Conservation (phyloP, 2,797 vertebrate genomes). For the Aselliscus stoliczkanus region DNA sequence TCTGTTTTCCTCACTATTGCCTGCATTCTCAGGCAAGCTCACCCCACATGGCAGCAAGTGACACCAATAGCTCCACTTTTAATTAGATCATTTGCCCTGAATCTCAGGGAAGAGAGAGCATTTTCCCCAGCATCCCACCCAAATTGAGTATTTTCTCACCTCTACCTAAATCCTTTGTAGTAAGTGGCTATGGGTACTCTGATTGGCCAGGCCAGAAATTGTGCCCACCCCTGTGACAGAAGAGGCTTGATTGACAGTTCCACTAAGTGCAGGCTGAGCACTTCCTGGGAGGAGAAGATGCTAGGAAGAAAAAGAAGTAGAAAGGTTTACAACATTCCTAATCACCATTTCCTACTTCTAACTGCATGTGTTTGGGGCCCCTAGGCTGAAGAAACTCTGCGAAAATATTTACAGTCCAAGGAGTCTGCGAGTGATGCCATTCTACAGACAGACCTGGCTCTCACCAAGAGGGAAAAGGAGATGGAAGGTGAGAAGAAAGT, state of each 20-base stretch:
- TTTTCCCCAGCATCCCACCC: background rate
- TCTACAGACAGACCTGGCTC: slow-evolving; percentile 43
- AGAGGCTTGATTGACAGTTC: background rate
- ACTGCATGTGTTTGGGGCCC: background rate
- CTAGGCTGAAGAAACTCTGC: slow-evolving; percentile 60
- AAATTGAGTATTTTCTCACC: background rate
- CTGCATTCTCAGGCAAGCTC: background rate
- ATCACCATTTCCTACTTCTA: background rate
- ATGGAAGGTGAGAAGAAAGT: slow-evolving; percentile 46
- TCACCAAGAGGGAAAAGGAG: slow-evolving; percentile 35
- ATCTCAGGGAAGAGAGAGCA: background rate
- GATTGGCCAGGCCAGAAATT: background rate
- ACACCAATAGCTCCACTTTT: background rate
- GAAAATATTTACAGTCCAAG: slow-evolving; percentile 59
- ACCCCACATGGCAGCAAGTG: background rate
- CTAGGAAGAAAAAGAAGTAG: background rate
- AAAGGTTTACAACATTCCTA: background rate
- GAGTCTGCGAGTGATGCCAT: background rate
- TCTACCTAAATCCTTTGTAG: background rate
- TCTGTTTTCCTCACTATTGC: background rate
- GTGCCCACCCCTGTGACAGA: background rate
- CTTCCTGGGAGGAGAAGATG: background rate
- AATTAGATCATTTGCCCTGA: background rate
- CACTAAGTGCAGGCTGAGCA: background rate
- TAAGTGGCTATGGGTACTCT: background rate